Conservation (phyloP, 2,888 invertebrate species). For the Cloeon dipterum region DNA sequence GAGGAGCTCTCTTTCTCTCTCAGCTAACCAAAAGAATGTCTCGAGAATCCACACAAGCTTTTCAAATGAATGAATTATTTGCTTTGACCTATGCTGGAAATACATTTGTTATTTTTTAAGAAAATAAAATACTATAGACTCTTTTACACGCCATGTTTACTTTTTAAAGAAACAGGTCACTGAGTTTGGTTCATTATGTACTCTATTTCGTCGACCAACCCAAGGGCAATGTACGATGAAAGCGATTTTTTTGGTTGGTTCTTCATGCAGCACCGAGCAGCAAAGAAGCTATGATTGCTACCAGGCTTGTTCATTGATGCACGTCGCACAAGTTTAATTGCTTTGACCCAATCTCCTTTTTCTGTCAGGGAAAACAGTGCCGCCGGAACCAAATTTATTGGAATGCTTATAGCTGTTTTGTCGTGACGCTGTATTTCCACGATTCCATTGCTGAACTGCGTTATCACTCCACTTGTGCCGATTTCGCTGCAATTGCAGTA, state of each 20-base stretch:
- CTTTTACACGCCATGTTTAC: no score
- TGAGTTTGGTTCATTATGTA: no score
- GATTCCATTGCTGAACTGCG: neutral
- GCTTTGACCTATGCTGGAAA: no score
- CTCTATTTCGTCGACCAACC: no score
- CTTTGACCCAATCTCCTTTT: neutral
- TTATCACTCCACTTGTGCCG: neutral
- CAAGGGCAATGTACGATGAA: neutral
- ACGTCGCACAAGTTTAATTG: neutral
- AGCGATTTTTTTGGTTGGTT: neutral
- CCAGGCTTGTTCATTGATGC: neutral
- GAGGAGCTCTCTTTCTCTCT: no score
- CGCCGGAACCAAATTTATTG: neutral
- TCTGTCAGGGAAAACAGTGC: neutral
- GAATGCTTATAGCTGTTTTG: neutral
- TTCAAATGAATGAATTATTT: no score
- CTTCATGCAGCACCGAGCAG: neutral
- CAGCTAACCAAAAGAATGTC: no score
- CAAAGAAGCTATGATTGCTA: neutral
- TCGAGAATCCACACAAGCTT: no score
- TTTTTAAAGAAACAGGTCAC: no score
- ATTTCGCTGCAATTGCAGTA: neutral
- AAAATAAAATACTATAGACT: no score
- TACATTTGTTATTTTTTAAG: no score
- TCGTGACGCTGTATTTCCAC: neutral